phyloP scores from a whole-genome alignment of 2,113 vertebrate genomes.

The Onychorhynchus coronatus region DNA sequence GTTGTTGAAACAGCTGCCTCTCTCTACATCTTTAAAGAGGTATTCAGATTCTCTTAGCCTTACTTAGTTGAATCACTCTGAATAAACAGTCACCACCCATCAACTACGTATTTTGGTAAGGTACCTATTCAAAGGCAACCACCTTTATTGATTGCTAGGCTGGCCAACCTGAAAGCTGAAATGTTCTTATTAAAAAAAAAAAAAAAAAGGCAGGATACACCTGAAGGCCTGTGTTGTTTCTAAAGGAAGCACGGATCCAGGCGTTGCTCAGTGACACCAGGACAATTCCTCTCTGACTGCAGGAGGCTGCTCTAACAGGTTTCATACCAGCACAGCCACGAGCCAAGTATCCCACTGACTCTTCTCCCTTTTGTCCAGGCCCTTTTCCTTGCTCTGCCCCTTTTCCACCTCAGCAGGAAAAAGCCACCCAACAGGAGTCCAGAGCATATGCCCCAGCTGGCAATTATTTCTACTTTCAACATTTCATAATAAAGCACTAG shows the following conservation, averaged over 20 bases:
- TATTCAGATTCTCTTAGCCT: conserved; percentile 72
- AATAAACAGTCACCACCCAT: conserved; percentile 85
- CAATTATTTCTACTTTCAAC: neutral
- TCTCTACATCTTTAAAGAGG: conserved; percentile 57
- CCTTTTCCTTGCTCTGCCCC: neutral
- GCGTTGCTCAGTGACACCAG: neutral
- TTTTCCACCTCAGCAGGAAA: neutral
- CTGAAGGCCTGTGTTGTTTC: neutral
- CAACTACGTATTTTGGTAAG: conserved; percentile 77
- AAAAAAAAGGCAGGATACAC: conserved; percentile 31
- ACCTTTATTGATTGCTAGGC: conserved; percentile 70
- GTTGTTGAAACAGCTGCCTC: conserved; percentile 61
- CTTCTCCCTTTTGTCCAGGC: neutral
- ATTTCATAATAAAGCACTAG: neutral
- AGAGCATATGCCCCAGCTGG: neutral
- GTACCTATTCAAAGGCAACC: conserved; percentile 74
- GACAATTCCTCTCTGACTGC: neutral
- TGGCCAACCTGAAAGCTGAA: conserved; percentile 57
- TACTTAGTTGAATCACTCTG: conserved; percentile 78
- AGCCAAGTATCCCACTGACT: neutral
- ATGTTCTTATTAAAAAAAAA: neutral
- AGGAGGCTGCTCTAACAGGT: conserved; percentile 16
- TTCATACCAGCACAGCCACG: neutral
- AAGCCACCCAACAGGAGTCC: neutral
- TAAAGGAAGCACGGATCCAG: conserved; percentile 24